A percentile compares a stretch with the other conserved stretches of the same genome.
phyloP scores from a whole-genome alignment of 1,140 invertebrate species.

The Kradibia gibbosae region DNA sequence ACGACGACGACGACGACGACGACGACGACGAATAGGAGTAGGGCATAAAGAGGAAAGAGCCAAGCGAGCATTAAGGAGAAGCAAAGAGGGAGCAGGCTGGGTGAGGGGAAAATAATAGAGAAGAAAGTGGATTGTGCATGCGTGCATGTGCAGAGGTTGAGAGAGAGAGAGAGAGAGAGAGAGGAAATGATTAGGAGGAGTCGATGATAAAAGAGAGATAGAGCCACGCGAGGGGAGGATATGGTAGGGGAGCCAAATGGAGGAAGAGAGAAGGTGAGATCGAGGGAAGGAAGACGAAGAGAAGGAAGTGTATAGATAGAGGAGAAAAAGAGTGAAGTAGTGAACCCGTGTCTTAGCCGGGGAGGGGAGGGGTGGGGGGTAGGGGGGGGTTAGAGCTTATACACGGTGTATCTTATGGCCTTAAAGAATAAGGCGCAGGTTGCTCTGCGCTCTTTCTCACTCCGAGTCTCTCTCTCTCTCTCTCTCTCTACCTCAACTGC shows the following conservation, averaged over 20 bases:
- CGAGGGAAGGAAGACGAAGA: not conserved
- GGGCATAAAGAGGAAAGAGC: not conserved
- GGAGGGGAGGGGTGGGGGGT: not conserved
- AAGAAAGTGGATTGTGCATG: too few relatives aligned
- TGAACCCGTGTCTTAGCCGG: not conserved
- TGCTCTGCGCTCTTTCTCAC: constrained; percentile 19
- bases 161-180: constrained; percentile 19
- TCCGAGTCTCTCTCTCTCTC: constrained; percentile 4
- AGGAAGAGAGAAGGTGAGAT: not conserved
- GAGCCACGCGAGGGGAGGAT: not conserved
- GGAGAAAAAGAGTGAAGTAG: constrained; percentile 12
- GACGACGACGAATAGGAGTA: not conserved
- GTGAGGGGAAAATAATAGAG: constrained; percentile 17
- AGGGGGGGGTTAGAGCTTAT: not conserved
- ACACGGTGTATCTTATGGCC: constrained; percentile 31
- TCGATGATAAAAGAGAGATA: constrained; percentile 45
- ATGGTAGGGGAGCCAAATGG: too few relatives aligned
- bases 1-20: not conserved
- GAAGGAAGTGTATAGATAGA: too few relatives aligned
- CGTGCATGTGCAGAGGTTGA: too few relatives aligned
- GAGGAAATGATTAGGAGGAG: constrained; percentile 25
- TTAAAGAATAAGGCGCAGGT: constrained; percentile 33
- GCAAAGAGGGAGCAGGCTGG: not conserved
- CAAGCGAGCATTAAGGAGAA: not conserved
- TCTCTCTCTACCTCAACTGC: not conserved